phyloP scores from a whole-genome alignment of 2,797 vertebrate species.

The Rhinichthys osculus region DNA sequence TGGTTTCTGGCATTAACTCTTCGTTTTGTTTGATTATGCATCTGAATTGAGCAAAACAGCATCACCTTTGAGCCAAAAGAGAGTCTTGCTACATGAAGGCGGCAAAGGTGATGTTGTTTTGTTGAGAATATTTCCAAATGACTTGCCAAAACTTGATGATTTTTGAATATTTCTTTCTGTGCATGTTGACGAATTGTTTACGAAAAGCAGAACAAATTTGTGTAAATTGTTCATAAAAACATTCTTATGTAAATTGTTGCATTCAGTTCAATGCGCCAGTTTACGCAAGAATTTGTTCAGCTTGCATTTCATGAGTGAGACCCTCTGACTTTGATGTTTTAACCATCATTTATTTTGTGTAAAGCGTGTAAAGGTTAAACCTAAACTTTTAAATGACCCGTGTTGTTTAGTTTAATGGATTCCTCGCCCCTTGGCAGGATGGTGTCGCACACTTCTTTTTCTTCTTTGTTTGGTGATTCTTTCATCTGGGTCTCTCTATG shows the following conservation, averaged over 20 bases:
- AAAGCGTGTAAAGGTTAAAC: slow-evolving; percentile 45
- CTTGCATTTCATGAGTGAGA: slow-evolving; percentile 18
- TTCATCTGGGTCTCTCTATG: slow-evolving; percentile 43
- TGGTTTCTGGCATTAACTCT: not conserved
- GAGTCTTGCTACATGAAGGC: not conserved
- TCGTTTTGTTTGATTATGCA: slow-evolving; percentile 1
- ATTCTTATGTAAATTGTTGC: not conserved
- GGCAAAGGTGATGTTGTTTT: slow-evolving; percentile 12
- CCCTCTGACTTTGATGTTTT: slow-evolving; percentile 11
- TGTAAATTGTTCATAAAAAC: not conserved
- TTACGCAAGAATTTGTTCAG: slow-evolving; percentile 18
- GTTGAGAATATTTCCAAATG: not conserved
- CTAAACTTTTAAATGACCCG: slow-evolving; percentile 5
- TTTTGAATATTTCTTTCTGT: not conserved
- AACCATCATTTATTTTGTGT: slow-evolving; percentile 5
- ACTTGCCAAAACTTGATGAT: not conserved
- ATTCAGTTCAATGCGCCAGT: not conserved
- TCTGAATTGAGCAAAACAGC: slow-evolving; percentile 18
- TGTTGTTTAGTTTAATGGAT: slow-evolving; percentile 78
- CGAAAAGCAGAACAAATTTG: slow-evolving; percentile 2
- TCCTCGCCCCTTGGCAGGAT: slow-evolving; percentile 20
- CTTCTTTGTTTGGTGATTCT: slow-evolving; percentile 44
- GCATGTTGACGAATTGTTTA: not conserved
- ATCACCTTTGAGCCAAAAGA: slow-evolving; percentile 10
- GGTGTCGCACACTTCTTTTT: slow-evolving; percentile 30